Conservation (phyloP, 2,888 invertebrate species). For the Seladonia tumulorum region DNA sequence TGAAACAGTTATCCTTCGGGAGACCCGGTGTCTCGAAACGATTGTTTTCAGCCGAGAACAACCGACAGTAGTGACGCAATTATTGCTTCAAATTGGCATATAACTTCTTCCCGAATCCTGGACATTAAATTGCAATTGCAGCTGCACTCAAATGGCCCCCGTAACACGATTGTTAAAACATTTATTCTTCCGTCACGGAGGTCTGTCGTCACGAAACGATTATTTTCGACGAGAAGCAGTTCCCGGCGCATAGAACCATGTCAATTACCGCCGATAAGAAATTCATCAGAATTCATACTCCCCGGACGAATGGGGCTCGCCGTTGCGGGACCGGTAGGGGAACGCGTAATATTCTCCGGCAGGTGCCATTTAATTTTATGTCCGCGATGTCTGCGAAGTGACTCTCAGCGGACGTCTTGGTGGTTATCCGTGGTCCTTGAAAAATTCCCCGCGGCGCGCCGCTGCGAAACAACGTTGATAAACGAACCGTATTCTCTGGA, state of each 20-base stretch:
- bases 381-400: constrained; percentile 38
- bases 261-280: constrained; percentile 31
- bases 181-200: neutral
- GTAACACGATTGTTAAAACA: neutral
- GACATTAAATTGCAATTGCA: neutral
- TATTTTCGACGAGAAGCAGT: neutral
- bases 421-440: constrained; percentile 41
- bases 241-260: neutral
- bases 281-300: constrained; percentile 36
- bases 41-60: neutral
- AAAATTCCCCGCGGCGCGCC: constrained; percentile 39
- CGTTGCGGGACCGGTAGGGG: neutral
- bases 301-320: constrained; percentile 16
- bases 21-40: neutral
- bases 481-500: constrained; percentile 47
- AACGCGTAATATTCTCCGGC: constrained; percentile 44
- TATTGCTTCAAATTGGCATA: neutral
- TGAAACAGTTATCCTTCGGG: neutral
- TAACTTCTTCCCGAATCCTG: neutral
- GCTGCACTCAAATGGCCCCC: neutral
- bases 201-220: neutral
- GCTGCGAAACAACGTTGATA: constrained; percentile 42
- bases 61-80: neutral
- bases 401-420: constrained; percentile 45
- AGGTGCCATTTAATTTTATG: constrained; percentile 54